Evolutionary conservation across 2,113 vertebrate species (phyloP), one percentile per base, ranked within the genome.

Genomic region (Neotoma lepida): DNA sequence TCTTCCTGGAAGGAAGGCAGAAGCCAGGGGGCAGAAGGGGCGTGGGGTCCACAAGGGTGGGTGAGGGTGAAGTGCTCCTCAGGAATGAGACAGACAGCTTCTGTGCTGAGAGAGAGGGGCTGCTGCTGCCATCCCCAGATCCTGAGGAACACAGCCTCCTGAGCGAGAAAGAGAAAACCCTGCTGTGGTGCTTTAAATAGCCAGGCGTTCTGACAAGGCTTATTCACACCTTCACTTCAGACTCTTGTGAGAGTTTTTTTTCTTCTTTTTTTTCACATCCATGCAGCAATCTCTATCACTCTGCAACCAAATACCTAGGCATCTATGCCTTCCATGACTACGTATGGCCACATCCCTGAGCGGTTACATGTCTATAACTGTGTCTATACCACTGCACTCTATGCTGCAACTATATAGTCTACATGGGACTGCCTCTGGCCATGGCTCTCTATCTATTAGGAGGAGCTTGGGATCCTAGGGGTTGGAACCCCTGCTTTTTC

Each of bases 161-260:
- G 54, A 49, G 64, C 44, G 58, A 81, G 95, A 77, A 96, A 78
- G 71, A 84, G 86, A 90, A 77, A 92, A 46, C 41, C 64, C 81
- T 88, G 91, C 88, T 92, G 64, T 84, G 63, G 77, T 76, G 86
- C 92, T 95, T 96, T 94, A 96, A 86, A 95, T 90, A 96, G 78
- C 61, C 87, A 88, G 41, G 17, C 33, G n/a, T 96, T 95, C 88
- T 91, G 82, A 93, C 80, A 85, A 89, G 56, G 30, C 85, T 93
- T 81, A 94, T 95, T 95, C 89, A 92, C 46, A 66, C 58, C 46
- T 96, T 94, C 49, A 41, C 61, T 49, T 61, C 78, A 68, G 44
- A 71, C 71, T 94, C 58, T 77, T 77, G 61, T 86, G 73, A 91
- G 68, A 87, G 61, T 2, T 4, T n/a, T 70, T 70, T 70, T n/a